Evolutionary conservation across 2,113 vertebrate species (phyloP).

Genomic region (Bothrops jararaca): DNA sequence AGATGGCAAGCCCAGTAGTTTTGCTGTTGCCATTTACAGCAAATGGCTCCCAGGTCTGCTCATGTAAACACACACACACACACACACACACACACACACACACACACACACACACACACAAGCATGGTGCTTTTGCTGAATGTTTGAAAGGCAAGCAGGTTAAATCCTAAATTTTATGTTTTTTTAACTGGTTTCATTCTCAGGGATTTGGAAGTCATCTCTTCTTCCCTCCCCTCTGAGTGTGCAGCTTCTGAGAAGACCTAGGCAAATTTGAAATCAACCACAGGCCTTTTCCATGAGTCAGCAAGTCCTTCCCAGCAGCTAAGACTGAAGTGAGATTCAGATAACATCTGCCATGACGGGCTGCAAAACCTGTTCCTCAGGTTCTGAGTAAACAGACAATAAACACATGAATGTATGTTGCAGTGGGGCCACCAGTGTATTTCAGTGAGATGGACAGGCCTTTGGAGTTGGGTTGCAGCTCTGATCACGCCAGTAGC

Average conservation of each 20-base stretch:
- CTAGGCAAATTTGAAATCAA: not conserved
- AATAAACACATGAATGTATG: constrained; percentile 1
- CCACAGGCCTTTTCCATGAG: constrained; percentile 30
- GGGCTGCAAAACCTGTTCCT: constrained; percentile 23
- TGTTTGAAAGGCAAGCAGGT: not conserved
- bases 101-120: too few species aligned
- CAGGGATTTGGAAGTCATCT: not conserved
- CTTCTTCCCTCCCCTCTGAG: not conserved
- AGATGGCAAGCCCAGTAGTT: not conserved
- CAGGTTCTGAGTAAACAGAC: constrained; percentile 20
- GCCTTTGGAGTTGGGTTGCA: not conserved
- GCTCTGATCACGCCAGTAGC: not conserved
- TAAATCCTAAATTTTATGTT: not conserved
- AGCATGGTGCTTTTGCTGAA: not conserved
- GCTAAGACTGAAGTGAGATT: not conserved
- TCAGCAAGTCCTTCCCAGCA: constrained; percentile 31
- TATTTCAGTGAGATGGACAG: not conserved
- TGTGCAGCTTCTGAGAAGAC: not conserved
- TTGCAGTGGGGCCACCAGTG: constrained; percentile 1
- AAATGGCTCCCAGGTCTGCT: not conserved
- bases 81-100: too few species aligned
- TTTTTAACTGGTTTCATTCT: not conserved
- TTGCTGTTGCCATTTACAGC: constrained; percentile 2
- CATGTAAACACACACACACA: not conserved
- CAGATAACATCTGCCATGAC: constrained; percentile 21